Evolutionary conservation across 2,888 invertebrate genomes (phyloP).

Genomic region (Temnothorax rugatulus): DNA sequence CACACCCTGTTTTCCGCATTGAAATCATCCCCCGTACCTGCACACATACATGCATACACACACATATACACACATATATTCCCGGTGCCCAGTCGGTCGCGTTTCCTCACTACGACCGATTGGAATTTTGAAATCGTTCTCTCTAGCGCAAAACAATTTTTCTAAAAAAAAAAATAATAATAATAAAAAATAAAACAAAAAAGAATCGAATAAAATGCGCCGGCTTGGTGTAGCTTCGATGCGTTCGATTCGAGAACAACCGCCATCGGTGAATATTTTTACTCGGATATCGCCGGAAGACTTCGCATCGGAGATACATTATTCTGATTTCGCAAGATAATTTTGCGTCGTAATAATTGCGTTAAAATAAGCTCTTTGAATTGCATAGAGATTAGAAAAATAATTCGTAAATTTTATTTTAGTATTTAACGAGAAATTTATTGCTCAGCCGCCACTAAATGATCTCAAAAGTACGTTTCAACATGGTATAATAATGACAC

Average conservation of each 20-base stretch:
- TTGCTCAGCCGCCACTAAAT: neutral
- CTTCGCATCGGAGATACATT: constrained; percentile 20
- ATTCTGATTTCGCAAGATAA: constrained; percentile 19
- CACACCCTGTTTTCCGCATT: constrained; percentile 78
- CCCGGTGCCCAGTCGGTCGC: constrained; percentile 45
- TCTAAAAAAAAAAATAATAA: constrained; percentile 31
- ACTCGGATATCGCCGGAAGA: constrained; percentile 31
- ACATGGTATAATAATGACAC: neutral
- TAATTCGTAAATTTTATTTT: neutral
- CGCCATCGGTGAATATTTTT: constrained; percentile 50
- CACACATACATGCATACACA: neutral
- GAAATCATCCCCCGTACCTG: constrained; percentile 63
- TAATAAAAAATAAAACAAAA: neutral
- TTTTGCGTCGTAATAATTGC: neutral
- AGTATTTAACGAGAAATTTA: neutral
- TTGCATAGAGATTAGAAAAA: neutral
- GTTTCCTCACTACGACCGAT: constrained; percentile 67
- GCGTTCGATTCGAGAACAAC: constrained; percentile 25
- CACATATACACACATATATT: constrained; percentile 3
- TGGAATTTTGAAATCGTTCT: constrained; percentile 78
- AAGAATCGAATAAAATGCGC: constrained; percentile 41
- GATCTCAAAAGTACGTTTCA: neutral
- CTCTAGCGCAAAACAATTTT: constrained; percentile 70
- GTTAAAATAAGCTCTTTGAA: neutral
- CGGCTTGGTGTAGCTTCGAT: constrained; percentile 42